Evolutionary conservation across 2,113 vertebrate species (phyloP).

Genomic region (Sprattus sprattus): DNA sequence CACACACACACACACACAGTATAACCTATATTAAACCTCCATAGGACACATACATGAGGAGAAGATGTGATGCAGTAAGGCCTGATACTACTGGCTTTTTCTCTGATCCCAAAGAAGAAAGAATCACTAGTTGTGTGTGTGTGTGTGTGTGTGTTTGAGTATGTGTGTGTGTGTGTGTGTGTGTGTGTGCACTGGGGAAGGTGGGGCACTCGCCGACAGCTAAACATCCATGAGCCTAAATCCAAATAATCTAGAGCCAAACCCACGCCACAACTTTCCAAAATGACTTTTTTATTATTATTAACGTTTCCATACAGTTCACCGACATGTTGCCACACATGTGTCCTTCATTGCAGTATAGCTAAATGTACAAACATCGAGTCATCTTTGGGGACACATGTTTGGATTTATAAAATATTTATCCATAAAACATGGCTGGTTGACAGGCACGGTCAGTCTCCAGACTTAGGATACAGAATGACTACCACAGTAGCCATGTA

Average conservation of each 20-base stretch:
- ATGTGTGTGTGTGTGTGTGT: too few relatives aligned
- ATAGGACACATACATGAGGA: background rate
- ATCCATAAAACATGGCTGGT: conserved; percentile 7
- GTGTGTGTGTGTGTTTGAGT: too few relatives aligned
- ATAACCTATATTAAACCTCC: background rate
- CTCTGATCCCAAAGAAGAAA: background rate
- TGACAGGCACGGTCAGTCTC: background rate
- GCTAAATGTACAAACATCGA: background rate
- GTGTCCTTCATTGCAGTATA: background rate
- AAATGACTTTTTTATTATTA: background rate
- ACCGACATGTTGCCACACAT: background rate
- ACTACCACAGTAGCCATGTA: conserved; percentile 2
- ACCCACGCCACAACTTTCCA: background rate
- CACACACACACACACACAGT: too few relatives aligned
- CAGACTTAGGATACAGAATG: conserved; percentile 12
- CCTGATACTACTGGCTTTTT: background rate
- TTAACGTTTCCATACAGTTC: background rate
- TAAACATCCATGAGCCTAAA: background rate
- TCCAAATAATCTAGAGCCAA: background rate
- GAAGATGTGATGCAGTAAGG: background rate
- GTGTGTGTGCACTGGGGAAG: background rate
- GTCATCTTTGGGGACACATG: background rate
- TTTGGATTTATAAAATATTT: background rate
- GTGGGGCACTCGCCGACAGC: background rate
- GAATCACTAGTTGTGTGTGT: too few relatives aligned